Evolutionary conservation across 2,888 invertebrate genomes (phyloP), one percentile per base, ranked within the genome.

Genomic region (Acheta domesticus): DNA sequence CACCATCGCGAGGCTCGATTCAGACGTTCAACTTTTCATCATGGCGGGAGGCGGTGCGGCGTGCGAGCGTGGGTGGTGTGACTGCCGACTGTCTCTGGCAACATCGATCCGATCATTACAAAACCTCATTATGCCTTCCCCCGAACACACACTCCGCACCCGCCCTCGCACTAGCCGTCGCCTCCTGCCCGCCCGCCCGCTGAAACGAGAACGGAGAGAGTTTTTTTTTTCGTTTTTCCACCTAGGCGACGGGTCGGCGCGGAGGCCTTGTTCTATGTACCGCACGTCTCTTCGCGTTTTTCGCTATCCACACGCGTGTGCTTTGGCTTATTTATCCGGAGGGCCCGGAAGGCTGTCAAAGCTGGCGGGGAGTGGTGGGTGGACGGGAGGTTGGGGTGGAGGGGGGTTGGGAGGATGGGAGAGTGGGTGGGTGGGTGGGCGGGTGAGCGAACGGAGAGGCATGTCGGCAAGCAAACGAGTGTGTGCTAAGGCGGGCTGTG

Each of bases 11-110:
- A 19, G 16, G 14, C 16, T 5, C 62, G 62, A 62, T 62, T 12
- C 62, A 62, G 62, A 62, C 62, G 62, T 62, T 62, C 62, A 62
- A 62, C 62, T 62, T 62, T 62, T 62, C 62, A 62, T 62, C 62
- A 62, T 62, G 62, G 62, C 62, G 62, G n/a, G 3, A 12, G 62
- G 62, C 62, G 12, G 62, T 1, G 62, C 16, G 16, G 62, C n/a
- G n/a, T 12, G 62, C 62, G 62, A 12, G 62, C 14, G 62, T 19
- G 8, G 62, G 62, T 16, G n/a, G 62, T 62, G 62, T 62, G 62
- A 62, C 62, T 62, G 62, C 62, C n/a, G 62, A 62, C 62, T 62
- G 62, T 62, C 62, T 62, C 62, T 62, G 62, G 62, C n/a, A 62
- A 62, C n/a, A 62, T 62, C 62, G 62, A 62, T 62, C 62, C 62